Evolutionary conservation across 2,888 invertebrate genomes (phyloP), one percentile per base, ranked within the genome.

Genomic region (Poecilus cupreus): DNA sequence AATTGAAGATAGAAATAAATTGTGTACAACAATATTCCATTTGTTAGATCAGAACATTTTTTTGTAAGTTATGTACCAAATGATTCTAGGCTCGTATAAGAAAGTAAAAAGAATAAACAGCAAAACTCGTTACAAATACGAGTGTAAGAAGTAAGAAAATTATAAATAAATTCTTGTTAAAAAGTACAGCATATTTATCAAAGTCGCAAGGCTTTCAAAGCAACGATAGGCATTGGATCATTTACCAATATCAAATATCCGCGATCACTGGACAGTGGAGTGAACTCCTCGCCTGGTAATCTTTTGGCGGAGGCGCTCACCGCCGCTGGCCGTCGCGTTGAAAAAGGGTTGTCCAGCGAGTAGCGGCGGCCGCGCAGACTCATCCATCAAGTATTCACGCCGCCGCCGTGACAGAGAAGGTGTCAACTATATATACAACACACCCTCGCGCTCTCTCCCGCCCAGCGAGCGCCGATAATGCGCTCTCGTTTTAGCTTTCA

Each of bases 361-460:
- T 3, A 18, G 18, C 2, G 8, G 37, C 51, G 13, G 49, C 11
- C 68, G 18, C 18, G 37, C 51, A 24, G 49, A 13, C 68, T 80
- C 80, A 80, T 80, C 80, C 70, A 80, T 80, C 80, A 80, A 51
- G 49, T 72, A 80, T 80, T 80, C 80, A 80, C 72, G 54, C 75
- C 16, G 75, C 8, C 26, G 26, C 32, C 32, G 80, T 80, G 70
- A 80, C 72, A 70, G 37, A 49, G 54, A 72, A 80, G 80, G 80
- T 80, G 80, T 80, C 80, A 80, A 80, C 72, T 39, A 68, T 51
- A 79, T 60, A 79, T 18, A 79, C 68, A 68, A 79, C 68, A 68
- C 68, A 26, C 49, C 24, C 11, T 20, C 13, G 1, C 5, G 51
- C 75, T 54, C 32, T 20, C 16, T 60, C 20, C 6, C 43, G 20